These are phyloP conservation scores for Prionace glauca DNA, from an alignment of 2,797 vertebrate genomes.

Conservation along the genomic window DNA sequence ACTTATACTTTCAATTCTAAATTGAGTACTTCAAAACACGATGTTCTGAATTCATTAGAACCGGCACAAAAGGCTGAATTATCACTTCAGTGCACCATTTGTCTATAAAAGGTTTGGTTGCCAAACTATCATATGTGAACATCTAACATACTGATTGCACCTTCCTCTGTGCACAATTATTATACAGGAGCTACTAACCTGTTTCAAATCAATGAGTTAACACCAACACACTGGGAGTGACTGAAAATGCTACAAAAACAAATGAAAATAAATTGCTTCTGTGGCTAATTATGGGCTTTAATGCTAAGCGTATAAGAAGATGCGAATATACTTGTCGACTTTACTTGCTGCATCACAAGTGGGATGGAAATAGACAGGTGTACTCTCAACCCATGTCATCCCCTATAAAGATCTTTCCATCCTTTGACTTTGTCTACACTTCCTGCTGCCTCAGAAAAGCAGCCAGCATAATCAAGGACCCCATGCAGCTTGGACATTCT, in stretches of 20 bases:
- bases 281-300: not conserved
- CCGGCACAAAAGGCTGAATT: not conserved
- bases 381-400: no score
- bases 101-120: not conserved
- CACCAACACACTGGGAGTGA: not conserved
- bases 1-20: not conserved
- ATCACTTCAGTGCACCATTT: not conserved
- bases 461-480: no score
- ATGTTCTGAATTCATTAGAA: not conserved
- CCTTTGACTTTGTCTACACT: no score
- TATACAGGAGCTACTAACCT: not conserved
- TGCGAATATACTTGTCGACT: not conserved
- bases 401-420: no score
- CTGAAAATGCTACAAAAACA: not conserved
- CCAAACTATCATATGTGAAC: not conserved
- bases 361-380: not conserved
- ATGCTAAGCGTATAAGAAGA: not conserved
- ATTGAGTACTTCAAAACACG: not conserved
- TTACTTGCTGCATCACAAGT: not conserved
- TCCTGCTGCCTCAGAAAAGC: no score
- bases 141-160: not conserved
- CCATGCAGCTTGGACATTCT: no score
- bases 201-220: constrained; percentile 1
- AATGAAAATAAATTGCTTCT: not conserved
- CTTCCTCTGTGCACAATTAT: not conserved